A percentile compares a stretch with the other conserved stretches of the same genome.
Conservation (phyloP, 2,113 vertebrate species). For the Nestor notabilis region DNA sequence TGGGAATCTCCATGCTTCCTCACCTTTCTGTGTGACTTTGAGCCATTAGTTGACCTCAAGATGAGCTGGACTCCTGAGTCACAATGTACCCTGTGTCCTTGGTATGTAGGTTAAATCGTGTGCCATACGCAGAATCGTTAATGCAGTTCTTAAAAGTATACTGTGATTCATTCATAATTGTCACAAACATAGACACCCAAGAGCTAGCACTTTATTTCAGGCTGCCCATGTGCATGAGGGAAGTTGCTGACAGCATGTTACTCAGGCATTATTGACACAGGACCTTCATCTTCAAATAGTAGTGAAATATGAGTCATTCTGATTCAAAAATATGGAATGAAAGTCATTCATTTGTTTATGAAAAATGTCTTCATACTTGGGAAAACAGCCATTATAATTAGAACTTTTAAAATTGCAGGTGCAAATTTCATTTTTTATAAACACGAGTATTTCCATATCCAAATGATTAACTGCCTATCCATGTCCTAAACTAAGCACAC, state of each 20-base stretch:
- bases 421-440: not conserved
- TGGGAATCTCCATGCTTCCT: not conserved
- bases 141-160: constrained; percentile 43
- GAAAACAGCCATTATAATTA: not conserved
- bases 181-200: constrained; percentile 43
- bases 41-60: not conserved
- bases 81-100: not conserved
- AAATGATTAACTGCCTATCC: not conserved
- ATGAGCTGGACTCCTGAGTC: constrained; percentile 3
- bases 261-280: not conserved
- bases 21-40: not conserved
- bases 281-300: constrained; percentile 16
- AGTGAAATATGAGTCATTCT: constrained; percentile 11
- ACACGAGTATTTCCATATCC: not conserved
- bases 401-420: not conserved
- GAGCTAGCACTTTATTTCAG: constrained; percentile 58
- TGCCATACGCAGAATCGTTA: constrained; percentile 1
- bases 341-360: not conserved
- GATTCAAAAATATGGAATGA: constrained; percentile 4
- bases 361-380: not conserved
- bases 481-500: not conserved
- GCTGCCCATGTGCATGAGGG: constrained; percentile 14
- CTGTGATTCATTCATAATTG: constrained; percentile 58
- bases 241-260: not conserved
- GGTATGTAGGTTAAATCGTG: constrained; percentile 11